These are phyloP conservation scores for Clarias batrachus DNA, from an alignment of 2,113 vertebrate genomes.

Conservation along the genomic window DNA sequence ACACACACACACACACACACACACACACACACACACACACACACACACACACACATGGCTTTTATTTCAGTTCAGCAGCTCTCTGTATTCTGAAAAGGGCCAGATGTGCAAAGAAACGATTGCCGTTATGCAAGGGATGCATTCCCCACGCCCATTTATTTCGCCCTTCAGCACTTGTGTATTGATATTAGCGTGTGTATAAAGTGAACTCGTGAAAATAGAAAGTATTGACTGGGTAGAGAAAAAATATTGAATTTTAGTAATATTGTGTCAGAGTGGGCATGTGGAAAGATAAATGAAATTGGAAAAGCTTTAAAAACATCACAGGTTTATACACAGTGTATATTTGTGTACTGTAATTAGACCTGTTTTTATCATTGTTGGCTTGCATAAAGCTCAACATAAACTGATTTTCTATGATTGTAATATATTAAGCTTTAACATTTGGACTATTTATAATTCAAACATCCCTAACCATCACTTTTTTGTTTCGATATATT, in stretches of 20 bases:
- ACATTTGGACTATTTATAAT: background rate
- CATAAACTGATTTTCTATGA: background rate
- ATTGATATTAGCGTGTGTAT: constrained; percentile 26
- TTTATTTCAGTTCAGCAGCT: constrained; percentile 2
- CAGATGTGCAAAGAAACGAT: constrained; percentile 14
- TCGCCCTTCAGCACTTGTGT: constrained; percentile 20
- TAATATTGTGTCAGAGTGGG: constrained; percentile 41
- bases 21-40: background rate
- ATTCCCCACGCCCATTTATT: constrained; percentile 36
- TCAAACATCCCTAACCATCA: background rate
- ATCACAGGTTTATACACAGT: constrained; percentile 6
- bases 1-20: background rate
- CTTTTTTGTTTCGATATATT: background rate
- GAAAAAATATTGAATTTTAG: constrained; percentile 29
- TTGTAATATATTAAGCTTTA: background rate
- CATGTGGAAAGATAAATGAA: constrained; percentile 2
- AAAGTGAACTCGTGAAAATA: constrained; percentile 36
- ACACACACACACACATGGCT: background rate
- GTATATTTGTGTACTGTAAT: background rate
- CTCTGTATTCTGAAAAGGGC: background rate
- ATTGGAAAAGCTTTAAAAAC: background rate
- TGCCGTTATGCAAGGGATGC: constrained; percentile 6
- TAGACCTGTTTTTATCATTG: background rate
- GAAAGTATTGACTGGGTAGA: constrained; percentile 30
- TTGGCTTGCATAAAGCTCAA: background rate